These are phyloP conservation scores for Xyliphius kryptos DNA, from an alignment of 2,113 vertebrate species.

Conservation along the genomic window DNA sequence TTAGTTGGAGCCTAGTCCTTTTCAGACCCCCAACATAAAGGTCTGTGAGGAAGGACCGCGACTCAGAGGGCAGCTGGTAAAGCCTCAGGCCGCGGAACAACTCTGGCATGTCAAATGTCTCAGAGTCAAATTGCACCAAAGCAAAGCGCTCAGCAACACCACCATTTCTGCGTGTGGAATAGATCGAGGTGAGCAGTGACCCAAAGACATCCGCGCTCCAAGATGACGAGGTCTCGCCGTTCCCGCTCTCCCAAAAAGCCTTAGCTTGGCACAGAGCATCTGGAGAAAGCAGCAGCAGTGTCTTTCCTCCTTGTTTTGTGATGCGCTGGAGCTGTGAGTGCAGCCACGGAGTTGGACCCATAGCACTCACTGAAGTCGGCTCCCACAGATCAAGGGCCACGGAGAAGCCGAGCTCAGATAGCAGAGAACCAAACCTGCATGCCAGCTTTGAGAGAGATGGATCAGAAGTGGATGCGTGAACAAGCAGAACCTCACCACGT, in stretches of 20 bases:
- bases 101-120: constrained; percentile 51
- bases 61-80: constrained; percentile 72
- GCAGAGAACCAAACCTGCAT: constrained; percentile 59
- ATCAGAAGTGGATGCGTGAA: constrained; percentile 68
- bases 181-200: constrained; percentile 66
- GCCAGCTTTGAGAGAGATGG: constrained; percentile 52
- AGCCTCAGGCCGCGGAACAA: constrained; percentile 60
- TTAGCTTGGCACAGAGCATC: constrained; percentile 56
- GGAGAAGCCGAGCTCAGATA: constrained; percentile 59
- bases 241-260: constrained; percentile 43
- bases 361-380: constrained; percentile 56
- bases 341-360: constrained; percentile 78
- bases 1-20: neutral
- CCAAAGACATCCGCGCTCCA: constrained; percentile 60
- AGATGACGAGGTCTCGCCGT: neutral
- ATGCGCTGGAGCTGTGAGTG: constrained; percentile 66
- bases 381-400: constrained; percentile 78
- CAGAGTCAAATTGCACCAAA: constrained; percentile 67
- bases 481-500: constrained; percentile 59
- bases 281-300: constrained; percentile 70
- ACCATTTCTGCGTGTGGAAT: constrained; percentile 53
- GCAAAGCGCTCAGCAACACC: constrained; percentile 57
- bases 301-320: constrained; percentile 53
- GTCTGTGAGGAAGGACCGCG: constrained; percentile 57
- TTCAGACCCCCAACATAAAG: constrained; percentile 32